Base-by-base conservation (phyloP, 2,888 invertebrate genomes). In the Tenthredo notha region DNA sequence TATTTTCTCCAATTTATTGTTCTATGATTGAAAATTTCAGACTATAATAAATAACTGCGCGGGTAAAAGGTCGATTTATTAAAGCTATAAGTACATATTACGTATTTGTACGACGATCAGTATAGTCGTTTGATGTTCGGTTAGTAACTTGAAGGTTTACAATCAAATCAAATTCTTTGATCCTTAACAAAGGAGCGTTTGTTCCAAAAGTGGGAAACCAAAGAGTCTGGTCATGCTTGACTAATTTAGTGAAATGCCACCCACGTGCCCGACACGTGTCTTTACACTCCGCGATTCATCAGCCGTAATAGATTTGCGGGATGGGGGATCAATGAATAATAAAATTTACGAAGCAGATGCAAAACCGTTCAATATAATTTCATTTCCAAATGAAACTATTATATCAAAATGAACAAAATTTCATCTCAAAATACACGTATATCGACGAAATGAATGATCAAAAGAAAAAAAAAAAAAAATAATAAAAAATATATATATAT, bases 201-300 rank as follows among this genome's bases (percentile, higher is more conserved):
- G 80, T 80, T 80, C 80, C 58, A 21, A 80, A 80, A 80, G 80
- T 80, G 80, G 80, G 80, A 80, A 80, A 80, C 80, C 80, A 80
- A 80, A 58, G 80, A 50, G 61, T 15, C 80, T 54, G 77, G 61
- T 80, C 58, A 80, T 80, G 61, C 80, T 80, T 80, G 80, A 80
- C 80, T 80, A 80, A 80, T 80, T 61, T 61, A 58, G 61, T 40
- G 61, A 80, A 80, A 80, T 80, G 80, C 80, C 80, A 80, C 80
- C 80, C 80, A 80, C 80, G 80, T 80, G 40, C 37, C 61, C 29
- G 80, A 80, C 80, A 80, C 80, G 80, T 80, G 80, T 80, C 80
- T 61, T 33, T 58, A 40, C 33, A 33, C 58, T 40, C 58, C 25
- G 58, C 37, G 80, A 61, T 80, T 80, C 54, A 77, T 77, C 77